Base-by-base conservation (phyloP, 2,113 vertebrate species). In the Eolophus roseicapilla region DNA sequence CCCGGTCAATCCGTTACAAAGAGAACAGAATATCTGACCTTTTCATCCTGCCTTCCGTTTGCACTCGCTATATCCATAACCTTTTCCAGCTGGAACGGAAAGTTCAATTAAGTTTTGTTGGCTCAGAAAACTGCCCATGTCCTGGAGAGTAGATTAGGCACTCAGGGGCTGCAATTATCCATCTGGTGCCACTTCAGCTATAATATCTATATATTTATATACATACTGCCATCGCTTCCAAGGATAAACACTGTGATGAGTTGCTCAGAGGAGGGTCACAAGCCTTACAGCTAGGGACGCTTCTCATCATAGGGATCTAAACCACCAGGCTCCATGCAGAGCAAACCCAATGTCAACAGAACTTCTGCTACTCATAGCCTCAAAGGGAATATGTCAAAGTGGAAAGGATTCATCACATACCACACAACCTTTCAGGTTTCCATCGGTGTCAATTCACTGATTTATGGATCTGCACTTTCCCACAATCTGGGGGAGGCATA, bases 21-120 rank as follows among this genome's bases (percentile, higher is more conserved):
- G 94, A 96, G 97, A 96, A 96, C 97, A 83, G 93, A 95, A 92
- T 94, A 65, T 85, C 96, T 98, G 98, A 98, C 98, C 98, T 98
- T 98, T 98, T 97, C 98, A 96, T 97, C 96, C 97, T 93, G 97
- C 93, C 79, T 74, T 96, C 92, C 92, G 70, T 91, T 97, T 97
- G 97, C 91, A 85, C 71, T 85, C 13, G 29, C 95, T 96, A 92
- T 96, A 97, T 98, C 97, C 76, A 97, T 98, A 98, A 98, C 98
- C 98, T 98, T 98, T 98, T 98, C 98, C 98, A 98, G 97, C 97
- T 98, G 98, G 98, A 98, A 98, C 82, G 73, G 98, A 97, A 98
- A 98, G 98, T 98, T 98, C 98, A 98, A 98, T 98, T 98, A 98
- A 98, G 98, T 98, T 97, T 98, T 98, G 97, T 98, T 98, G 98